Base-by-base conservation (phyloP, 1,140 invertebrate species). In the Sarcophaga peregrina region DNA sequence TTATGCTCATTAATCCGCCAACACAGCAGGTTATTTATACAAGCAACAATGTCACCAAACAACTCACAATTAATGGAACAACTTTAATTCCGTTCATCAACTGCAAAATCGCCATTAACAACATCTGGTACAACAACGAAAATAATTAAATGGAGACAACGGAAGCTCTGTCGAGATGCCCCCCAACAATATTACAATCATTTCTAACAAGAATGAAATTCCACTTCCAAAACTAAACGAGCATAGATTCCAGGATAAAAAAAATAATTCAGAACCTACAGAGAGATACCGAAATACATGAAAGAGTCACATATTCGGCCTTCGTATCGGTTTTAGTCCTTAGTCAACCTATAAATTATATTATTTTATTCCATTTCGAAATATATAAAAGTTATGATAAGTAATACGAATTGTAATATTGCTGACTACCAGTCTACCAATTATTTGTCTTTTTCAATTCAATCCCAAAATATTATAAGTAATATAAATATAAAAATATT, bases 91-190 rank as follows among this genome's bases (percentile, higher is more conserved):
- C 17, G n/a, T 62, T 62, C n/a, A 62, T 17, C 15, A 62, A 17
- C 58, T 62, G 58, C 15, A 62, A 62, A 62, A 15, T 62, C 5
- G 9, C 15, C 58, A 62, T 62, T 15, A 62, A 62, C n/a, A 62
- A 62, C 58, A 62, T 62, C 11, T 62, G 58, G 58, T 17, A 62
- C 58, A 62, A 62, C 15, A 62, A 62, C 58, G 58, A 62, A 62
- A 62, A 62, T n/a, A 13, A 62, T 17, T n/a, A 17, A 62, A 17
- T 62, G 58, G 58, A n/a, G 15, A 62, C 58, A 62, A 62, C 8
- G 58, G n/a, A 62, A 62, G 0, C 15, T 62, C 8, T 15, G n/a
- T 62, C 15, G 58, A 62, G n/a, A 62, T 62, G 15, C 58, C 58
- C 7, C 58, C 58, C 13, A 62, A 62, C n/a, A 62, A 62, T 3